A percentile compares a stretch with the other conserved stretches of the same genome.
Evolutionary conservation across 1,140 invertebrate genomes (phyloP).

Genomic region (Eriosoma lanigerum): DNA sequence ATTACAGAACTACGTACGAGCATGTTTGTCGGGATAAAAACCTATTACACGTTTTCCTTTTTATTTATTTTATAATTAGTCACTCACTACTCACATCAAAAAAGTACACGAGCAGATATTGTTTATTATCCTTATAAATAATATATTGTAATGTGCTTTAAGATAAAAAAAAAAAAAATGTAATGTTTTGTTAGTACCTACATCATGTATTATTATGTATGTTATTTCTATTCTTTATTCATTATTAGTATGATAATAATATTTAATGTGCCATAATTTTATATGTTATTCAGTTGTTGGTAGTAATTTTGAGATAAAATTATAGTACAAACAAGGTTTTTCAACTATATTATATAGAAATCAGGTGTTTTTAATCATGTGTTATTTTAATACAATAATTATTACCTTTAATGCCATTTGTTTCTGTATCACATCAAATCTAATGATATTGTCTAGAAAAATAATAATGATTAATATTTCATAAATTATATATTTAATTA

Average conservation of each 20-base stretch:
- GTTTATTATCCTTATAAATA: slow-evolving; percentile 41
- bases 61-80: slow-evolving; percentile 43
- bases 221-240: slow-evolving; percentile 51
- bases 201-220: slow-evolving; percentile 50
- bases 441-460: too few relatives aligned
- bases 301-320: slow-evolving; percentile 51
- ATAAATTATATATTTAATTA: too few relatives aligned
- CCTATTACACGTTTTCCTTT: slow-evolving; percentile 29
- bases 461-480: too few relatives aligned
- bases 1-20: slow-evolving; percentile 19
- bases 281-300: slow-evolving; percentile 50
- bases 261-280: slow-evolving; percentile 49
- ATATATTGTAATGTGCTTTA: slow-evolving; percentile 47
- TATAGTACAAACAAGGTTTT: slow-evolving; percentile 52
- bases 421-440: too few relatives aligned
- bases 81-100: slow-evolving; percentile 25
- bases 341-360: slow-evolving; percentile 51
- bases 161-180: slow-evolving; percentile 40
- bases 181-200: slow-evolving; percentile 49
- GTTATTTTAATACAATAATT: slow-evolving; percentile 18
- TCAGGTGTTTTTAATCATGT: slow-evolving; percentile 33
- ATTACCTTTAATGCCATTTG: background rate
- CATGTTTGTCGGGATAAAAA: slow-evolving; percentile 25
- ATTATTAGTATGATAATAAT: slow-evolving; percentile 50
- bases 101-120: slow-evolving; percentile 33